Base-by-base conservation (phyloP, 2,888 invertebrate genomes). In the Sussaba pulchella region DNA sequence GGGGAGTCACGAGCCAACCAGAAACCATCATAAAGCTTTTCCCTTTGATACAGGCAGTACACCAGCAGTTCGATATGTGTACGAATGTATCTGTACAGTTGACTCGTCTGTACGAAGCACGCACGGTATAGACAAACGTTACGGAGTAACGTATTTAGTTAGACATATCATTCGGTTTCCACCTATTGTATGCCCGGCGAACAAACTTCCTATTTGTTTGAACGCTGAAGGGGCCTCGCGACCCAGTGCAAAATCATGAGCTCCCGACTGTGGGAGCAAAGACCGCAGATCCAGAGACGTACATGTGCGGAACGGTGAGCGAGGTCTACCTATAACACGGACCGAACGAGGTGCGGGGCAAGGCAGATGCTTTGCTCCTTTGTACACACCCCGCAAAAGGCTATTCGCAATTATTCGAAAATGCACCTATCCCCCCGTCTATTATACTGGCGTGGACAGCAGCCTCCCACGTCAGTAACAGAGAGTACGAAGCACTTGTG, bases 191-290 rank as follows among this genome's bases (percentile, higher is more conserved):
- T 84, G 84, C 83, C 78, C 87, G 83, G 85, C 84, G 87, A 90
- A 88, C 91, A 90, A 92, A 91, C 91, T 92, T 91, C 87, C 89
- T 88, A 91, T 91, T 91, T 91, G 91, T 91, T 91, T 89, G 89
- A 90, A 88, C 88, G 88, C 85, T 86, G 85, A 88, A 87, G 84
- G 78, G 85, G 82, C 85, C 84, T 83, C 82, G 76, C 64, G 78
- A 82, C 63, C 82, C 57, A 67, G 75, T 66, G 31, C 71, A 71
- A 50, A 43, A 59, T 66, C 74, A 19, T 50, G 39, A 61, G 61
- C 63, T 59, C n/a, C 64, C 47, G 72, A 75, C 52, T 72, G 70
- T 63, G 69, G 81, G 81, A 8, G 67, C 63, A 71, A 61, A 69
- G 84, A 64, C 70, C 61, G 81, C 70, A 54, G 76, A 80, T 78